Percentiles rank a stretch among this genome's conserved stretches.
These are phyloP conservation scores for Bolinopsis microptera DNA, from an alignment of 37 sponge, comb jelly and placozoan genomes.

Conservation along the genomic window DNA sequence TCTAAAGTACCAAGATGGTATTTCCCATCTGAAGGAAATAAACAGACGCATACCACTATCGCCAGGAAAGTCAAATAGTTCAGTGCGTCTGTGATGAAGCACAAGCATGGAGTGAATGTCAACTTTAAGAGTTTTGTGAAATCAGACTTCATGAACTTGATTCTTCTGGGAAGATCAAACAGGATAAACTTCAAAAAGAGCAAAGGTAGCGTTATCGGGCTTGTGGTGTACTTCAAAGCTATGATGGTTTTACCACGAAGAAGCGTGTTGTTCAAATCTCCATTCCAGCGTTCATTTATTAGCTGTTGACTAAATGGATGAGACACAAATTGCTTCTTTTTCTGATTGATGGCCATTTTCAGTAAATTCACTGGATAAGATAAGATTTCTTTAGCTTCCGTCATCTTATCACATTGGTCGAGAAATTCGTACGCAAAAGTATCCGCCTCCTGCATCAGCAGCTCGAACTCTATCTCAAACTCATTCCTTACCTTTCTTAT, in stretches of 20 bases:
- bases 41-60: background rate
- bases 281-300: background rate
- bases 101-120: background rate
- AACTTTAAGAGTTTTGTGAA: background rate
- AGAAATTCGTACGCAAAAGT: background rate
- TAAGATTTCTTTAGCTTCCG: background rate
- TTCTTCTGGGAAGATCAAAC: background rate
- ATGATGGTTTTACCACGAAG: background rate
- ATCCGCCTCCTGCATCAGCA: background rate
- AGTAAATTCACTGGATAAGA: background rate
- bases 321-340: background rate
- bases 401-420: background rate
- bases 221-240: background rate
- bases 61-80: conserved; percentile 22
- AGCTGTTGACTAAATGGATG: background rate
- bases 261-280: background rate
- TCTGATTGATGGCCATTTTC: background rate
- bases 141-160: background rate
- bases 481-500: background rate
- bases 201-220: background rate
- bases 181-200: background rate
- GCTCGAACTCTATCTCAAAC: background rate
- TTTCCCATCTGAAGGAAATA: background rate
- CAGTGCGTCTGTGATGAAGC: background rate
- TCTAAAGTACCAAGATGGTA: background rate